Conservation (phyloP, 2,113 vertebrate genomes). For the Sapajus apella region DNA sequence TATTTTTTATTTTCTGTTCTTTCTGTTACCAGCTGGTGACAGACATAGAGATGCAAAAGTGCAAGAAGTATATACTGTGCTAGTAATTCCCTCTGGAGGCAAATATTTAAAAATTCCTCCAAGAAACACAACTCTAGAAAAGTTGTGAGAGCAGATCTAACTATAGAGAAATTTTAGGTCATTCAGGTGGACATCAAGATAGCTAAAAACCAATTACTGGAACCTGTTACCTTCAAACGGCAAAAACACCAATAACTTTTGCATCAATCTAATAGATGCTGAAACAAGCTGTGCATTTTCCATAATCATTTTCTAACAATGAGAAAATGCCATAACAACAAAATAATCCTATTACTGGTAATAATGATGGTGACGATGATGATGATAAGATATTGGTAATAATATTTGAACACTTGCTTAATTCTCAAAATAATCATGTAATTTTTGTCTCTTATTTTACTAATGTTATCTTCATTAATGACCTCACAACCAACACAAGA, state of each 20-base stretch:
- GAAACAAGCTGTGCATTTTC: neutral
- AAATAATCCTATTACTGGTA: neutral
- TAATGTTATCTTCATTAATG: neutral
- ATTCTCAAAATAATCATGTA: neutral
- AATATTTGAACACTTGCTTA: neutral
- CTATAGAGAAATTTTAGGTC: neutral
- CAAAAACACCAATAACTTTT: too few relatives aligned
- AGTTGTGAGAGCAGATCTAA: neutral
- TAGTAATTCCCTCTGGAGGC: neutral
- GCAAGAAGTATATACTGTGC: neutral
- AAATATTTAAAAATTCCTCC: neutral
- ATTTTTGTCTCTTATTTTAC: neutral
- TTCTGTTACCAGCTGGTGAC: neutral
- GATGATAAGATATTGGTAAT: neutral
- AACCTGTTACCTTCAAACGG: too few relatives aligned
- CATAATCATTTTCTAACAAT: neutral
- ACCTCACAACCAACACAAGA: neutral
- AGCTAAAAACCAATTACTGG: neutral
- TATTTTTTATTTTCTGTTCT: neutral
- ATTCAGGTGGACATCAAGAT: neutral
- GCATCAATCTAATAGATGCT: too few relatives aligned
- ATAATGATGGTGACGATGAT: neutral
- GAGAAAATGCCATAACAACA: neutral
- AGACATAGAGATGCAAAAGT: neutral
- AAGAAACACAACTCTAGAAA: neutral